Evolutionary conservation across 1,140 invertebrate genomes (phyloP), one percentile per base, ranked within the genome.

Genomic region (Nomia melanderi): DNA sequence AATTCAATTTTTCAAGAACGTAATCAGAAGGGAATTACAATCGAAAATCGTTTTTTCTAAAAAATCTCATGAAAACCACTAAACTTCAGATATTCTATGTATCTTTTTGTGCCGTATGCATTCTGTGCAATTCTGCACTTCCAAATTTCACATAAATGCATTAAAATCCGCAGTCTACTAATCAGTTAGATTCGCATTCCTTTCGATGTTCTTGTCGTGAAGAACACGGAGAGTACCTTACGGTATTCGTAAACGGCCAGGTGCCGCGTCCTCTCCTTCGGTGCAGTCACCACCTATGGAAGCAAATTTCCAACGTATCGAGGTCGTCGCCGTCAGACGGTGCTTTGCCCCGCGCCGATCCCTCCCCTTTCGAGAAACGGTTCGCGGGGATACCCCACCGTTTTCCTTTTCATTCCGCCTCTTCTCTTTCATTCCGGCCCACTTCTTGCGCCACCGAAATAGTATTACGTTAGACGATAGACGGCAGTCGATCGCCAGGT

Each of bases 381-480:
- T 75, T 79, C 65, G 39, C 27, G 29, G n/a, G 62, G 29, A 59
- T 60, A 81, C 70, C 70, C 74, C 50, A 56, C 57, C 73, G 67
- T 54, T 56, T n/a, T 73, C 57, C 78, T 59, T 83, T 78, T 78
- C 72, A 67, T 31, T 70, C 67, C 76, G 60, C 17, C 36, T 69
- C 59, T 71, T 81, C 76, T 84, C 57, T 75, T 69, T 72, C 69
- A 20, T 56, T 39, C 20, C 47, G n/a, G 62, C 23, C 66, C 60
- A 72, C 53, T 73, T 56, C 83, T 80, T 67, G 67, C 64, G 73
- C 81, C 66, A 70, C 59, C 54, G 54, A 73, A 86, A 78, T 80
- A 78, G 64, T 63, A 84, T 85, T 85, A 85, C 83, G 74, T 85
- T 84, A 81, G 67, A 70, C 77, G 78, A 65, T 84, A 81, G 71